Evolutionary conservation across 2,888 invertebrate species (phyloP), one percentile per base, ranked within the genome.

Genomic region (Palloptera scutellata): DNA sequence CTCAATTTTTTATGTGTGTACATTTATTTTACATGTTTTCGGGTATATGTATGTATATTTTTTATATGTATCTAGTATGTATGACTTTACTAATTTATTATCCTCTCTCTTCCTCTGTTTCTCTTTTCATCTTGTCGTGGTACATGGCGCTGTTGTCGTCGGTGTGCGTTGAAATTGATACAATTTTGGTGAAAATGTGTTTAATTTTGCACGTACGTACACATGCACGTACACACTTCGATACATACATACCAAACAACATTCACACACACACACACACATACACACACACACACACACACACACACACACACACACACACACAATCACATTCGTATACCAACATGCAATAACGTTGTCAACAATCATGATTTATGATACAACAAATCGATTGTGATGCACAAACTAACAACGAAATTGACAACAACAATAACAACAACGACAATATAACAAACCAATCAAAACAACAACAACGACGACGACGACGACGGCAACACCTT

Each of bases 351-450:
- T n/a, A 48, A 43, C 30, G 30, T 30, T 30, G 30, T 30, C 30
- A 30, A 30, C 30, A 30, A 30, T 30, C 61, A 70, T 71, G 74
- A 73, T 73, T 74, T 73, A 72, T 73, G 72, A 70, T 66, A 55
- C 66, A 66, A 70, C 70, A 70, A 72, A 74, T 73, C 71, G 74
- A 72, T 71, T 71, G 67, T 63, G 64, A 69, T 62, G 63, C 62
- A 70, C 53, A 64, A 30, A 41, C n/a, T 17, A 42, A 42, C 5
- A 59, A 60, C n/a, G n/a, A n/a, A n/a, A n/a, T n/a, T n/a, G n/a
- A n/a, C 19, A 19, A 64, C 10, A 57, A 43, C 55, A 55, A 55
- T 30, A 57, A 48, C 43, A 63, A 57, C 48, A 1, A 10, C 42
- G 43, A 64, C 43, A 55, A 63, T 51, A 57, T 40, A 42, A 41